A percentile compares a stretch with the other conserved stretches of the same genome.
Conservation (phyloP, 1,140 invertebrate genomes). For the Uloborus diversus region DNA sequence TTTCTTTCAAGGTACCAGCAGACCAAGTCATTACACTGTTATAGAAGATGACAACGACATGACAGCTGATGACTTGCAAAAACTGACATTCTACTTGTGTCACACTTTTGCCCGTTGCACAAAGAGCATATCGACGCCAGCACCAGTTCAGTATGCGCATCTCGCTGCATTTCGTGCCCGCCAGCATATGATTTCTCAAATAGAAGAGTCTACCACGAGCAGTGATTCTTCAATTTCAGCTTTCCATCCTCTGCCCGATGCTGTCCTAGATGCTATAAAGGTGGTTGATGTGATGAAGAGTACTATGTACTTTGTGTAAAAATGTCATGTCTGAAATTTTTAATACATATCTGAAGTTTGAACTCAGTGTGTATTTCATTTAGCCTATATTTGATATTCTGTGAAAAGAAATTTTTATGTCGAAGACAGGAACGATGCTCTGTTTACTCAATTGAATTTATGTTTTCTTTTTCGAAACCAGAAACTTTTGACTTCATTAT, state of each 20-base stretch:
- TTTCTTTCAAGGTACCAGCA: constrained; percentile 63
- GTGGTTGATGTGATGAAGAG: constrained; percentile 30
- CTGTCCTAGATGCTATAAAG: constrained; percentile 29
- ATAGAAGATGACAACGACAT: constrained; percentile 59
- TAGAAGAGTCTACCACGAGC: background rate
- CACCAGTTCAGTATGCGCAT: constrained; percentile 62
- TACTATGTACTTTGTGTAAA: constrained; percentile 45
- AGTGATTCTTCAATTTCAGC: background rate
- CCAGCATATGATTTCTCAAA: background rate
- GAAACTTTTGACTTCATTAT: too few species aligned
- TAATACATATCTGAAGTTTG: too few species aligned
- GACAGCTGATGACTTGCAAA: constrained; percentile 57
- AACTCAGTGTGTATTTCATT: too few species aligned
- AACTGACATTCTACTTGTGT: constrained; percentile 60
- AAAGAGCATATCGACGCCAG: constrained; percentile 59
- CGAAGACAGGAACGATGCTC: too few species aligned
- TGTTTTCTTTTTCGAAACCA: too few species aligned
- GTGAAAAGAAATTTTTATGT: too few species aligned
- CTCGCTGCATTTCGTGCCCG: constrained; percentile 60
- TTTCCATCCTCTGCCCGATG: constrained; percentile 5
- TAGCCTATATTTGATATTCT: too few species aligned
- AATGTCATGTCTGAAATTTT: too few species aligned
- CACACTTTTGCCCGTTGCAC: constrained; percentile 58
- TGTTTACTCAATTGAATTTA: too few species aligned
- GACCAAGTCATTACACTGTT: constrained; percentile 58